Percentiles rank a stretch among this genome's conserved stretches.
Conservation (phyloP, 2,888 invertebrate species). For the Syrista parreyssii region DNA sequence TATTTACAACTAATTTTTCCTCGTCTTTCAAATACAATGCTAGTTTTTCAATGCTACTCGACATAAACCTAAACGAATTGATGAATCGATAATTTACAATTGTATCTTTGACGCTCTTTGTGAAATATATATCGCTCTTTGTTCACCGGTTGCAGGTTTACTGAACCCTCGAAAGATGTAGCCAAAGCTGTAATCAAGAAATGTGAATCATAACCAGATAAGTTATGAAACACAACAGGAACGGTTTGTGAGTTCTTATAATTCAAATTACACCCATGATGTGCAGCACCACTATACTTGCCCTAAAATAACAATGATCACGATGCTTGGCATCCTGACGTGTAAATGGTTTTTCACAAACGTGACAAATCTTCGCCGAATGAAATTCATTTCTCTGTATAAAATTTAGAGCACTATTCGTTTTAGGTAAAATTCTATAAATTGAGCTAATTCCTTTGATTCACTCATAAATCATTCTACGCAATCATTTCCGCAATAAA, state of each 20-base stretch:
- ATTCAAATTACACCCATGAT: too few species aligned
- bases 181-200: slow-evolving; percentile 42
- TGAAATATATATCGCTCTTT: slow-evolving; percentile 49
- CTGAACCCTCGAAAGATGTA: background rate
- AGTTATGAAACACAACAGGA: slow-evolving; percentile 15
- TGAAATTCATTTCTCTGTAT: background rate
- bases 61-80: slow-evolving; percentile 47
- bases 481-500: too few species aligned
- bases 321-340: slow-evolving; percentile 19
- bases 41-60: slow-evolving; percentile 38
- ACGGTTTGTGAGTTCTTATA: slow-evolving; percentile 27
- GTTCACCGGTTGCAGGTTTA: slow-evolving; percentile 41
- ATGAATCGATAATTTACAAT: slow-evolving; percentile 33
- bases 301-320: too few species aligned
- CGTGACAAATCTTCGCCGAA: background rate
- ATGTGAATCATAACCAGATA: slow-evolving; percentile 30
- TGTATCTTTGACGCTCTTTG: slow-evolving; percentile 24
- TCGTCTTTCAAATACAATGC: slow-evolving; percentile 30
- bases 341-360: slow-evolving; percentile 21
- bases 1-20: slow-evolving; percentile 14
- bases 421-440: slow-evolving; percentile 15
- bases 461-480: slow-evolving; percentile 12
- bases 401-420: background rate
- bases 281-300: too few species aligned
- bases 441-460: slow-evolving; percentile 8